phyloP scores from a whole-genome alignment of 2,888 invertebrate genomes.

The Sphaerophoria rueppellii region DNA sequence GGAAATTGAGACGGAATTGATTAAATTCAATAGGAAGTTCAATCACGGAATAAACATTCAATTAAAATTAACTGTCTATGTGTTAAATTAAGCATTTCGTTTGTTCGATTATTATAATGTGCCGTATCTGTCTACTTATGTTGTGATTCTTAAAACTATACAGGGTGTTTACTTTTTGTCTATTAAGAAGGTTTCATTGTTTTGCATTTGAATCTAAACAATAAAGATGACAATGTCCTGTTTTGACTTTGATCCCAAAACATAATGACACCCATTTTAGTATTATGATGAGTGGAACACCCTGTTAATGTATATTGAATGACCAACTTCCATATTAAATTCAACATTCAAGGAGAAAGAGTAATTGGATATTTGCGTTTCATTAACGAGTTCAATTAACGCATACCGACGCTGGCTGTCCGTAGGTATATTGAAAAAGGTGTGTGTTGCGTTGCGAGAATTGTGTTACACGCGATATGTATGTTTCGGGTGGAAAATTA shows the following conservation, averaged over 20 bases:
- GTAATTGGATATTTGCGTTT: slow-evolving; percentile 46
- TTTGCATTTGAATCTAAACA: neutral
- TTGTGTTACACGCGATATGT: slow-evolving; percentile 25
- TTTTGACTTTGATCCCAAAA: neutral
- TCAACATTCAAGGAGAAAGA: slow-evolving; percentile 2
- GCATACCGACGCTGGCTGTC: neutral
- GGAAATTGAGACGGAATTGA: slow-evolving; percentile 67
- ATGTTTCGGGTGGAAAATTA: slow-evolving; percentile 15
- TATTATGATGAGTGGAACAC: neutral
- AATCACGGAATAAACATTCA: slow-evolving; percentile 59
- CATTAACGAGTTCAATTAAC: slow-evolving; percentile 29
- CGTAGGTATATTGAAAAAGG: slow-evolving; percentile 17
- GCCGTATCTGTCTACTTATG: neutral
- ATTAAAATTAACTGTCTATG: slow-evolving; percentile 53
- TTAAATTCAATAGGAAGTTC: slow-evolving; percentile 45
- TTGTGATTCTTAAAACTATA: neutral
- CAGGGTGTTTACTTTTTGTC: neutral
- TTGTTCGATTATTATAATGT: slow-evolving; percentile 46
- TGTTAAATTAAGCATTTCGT: slow-evolving; percentile 51
- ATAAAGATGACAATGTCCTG: neutral
- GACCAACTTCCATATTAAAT: neutral
- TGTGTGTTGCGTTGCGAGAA: slow-evolving; percentile 9
- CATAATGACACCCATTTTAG: neutral
- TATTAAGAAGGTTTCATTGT: no score
- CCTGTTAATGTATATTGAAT: neutral